Evolutionary conservation across 1,140 invertebrate species (phyloP), one percentile per base, ranked within the genome.

Genomic region (Scaptomyza hsui): DNA sequence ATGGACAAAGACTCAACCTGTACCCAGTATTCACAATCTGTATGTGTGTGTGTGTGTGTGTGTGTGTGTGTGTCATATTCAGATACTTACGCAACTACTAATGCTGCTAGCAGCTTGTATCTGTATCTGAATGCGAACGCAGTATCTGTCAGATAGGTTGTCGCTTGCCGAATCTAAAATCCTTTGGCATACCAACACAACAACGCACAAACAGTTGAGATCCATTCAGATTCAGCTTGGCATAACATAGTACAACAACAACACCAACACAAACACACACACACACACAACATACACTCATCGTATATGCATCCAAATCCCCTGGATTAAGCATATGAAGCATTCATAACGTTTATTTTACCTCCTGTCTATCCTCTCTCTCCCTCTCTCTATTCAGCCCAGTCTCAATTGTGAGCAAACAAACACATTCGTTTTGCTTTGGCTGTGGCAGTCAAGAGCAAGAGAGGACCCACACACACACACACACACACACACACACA

Each of bases 301-400:
- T 86, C 81, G 77, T 77, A 86, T 81, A 88, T 86, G 81, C 73
- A 86, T 88, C 77, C 82, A 86, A 86, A 86, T 86, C 81, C 81
- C 77, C 74, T 88, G 72, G 82, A 88, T 88, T 88, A 88, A 88
- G 83, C 82, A 88, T 88, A 89, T 88, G 82, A 82, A 88, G 82
- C 82, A 88, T 88, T 88, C 82, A 88, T 88, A 88, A 88, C 82
- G 78, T 88, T 88, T 88, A 82, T 89, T 88, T 81, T 88, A 70
- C 71, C 41, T 69, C 55, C 37, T 47, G 51, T 57, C 29, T 41
- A 24, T 56, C 39, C 12, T 60, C 42, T 57, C 55, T 39, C 24
- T 70, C 15, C 26, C 39, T 39, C 41, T 26, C 12, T 18, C 19
- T 18, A 13, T 51, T 57, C 59, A 18, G 47, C 13, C 10, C 16